A percentile compares a stretch with the other conserved stretches of the same genome.
Evolutionary conservation across 2,113 vertebrate species (phyloP).

Genomic region (Holacanthus passer): DNA sequence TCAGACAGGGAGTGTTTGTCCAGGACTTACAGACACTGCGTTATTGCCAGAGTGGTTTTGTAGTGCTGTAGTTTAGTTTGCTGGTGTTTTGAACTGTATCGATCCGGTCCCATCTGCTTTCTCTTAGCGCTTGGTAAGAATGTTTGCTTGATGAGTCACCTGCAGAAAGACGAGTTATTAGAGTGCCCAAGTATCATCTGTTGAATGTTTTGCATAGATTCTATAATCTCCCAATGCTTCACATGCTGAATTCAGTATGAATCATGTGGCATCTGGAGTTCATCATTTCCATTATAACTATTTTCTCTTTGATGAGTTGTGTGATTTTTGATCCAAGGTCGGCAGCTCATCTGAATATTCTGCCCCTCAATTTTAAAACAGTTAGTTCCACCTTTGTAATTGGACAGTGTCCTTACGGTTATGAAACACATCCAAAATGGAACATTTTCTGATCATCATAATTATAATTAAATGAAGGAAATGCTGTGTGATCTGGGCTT

Average conservation of each 20-base stretch:
- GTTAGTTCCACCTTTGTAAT: neutral
- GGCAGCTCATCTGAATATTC: neutral
- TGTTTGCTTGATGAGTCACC: slow-evolving; percentile 21
- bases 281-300: neutral
- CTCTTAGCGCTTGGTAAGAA: neutral
- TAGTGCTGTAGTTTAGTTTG: neutral
- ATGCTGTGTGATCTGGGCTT: neutral
- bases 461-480: slow-evolving; percentile 26
- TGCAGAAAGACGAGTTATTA: slow-evolving; percentile 17
- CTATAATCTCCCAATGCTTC: neutral
- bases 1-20: neutral
- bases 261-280: neutral
- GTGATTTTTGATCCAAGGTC: neutral
- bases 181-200: neutral
- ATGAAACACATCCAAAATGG: neutral
- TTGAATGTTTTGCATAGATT: neutral
- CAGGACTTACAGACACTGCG: neutral
- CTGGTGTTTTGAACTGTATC: neutral
- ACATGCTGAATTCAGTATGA: neutral
- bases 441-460: slow-evolving; percentile 1
- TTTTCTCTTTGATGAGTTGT: neutral
- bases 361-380: neutral
- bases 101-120: neutral
- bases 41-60: neutral
- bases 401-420: neutral